Conservation (phyloP, 2,888 invertebrate species). For the Aspidapion aeneum region DNA sequence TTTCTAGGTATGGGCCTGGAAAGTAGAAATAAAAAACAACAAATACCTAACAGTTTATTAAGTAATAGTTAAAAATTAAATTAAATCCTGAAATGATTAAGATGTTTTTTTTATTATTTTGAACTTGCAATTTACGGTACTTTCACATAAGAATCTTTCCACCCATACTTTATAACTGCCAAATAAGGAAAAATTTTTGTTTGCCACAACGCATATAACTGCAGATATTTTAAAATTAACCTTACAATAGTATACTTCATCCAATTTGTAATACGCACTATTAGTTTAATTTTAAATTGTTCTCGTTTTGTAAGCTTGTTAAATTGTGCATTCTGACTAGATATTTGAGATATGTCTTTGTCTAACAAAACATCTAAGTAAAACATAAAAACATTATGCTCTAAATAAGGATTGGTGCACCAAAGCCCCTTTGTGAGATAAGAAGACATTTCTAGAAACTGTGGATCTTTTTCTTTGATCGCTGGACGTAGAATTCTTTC, state of each 20-base stretch:
- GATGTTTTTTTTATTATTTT: too few relatives aligned
- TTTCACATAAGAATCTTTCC: background rate
- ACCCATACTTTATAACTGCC: background rate
- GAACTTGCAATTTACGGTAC: background rate
- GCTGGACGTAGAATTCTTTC: slow-evolving; percentile 61
- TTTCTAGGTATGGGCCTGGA: too few relatives aligned
- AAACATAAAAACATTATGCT: slow-evolving; percentile 41
- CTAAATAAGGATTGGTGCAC: slow-evolving; percentile 60
- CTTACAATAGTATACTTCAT: background rate
- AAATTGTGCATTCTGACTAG: background rate
- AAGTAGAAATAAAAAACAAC: too few relatives aligned
- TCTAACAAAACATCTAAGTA: background rate
- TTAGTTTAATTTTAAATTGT: background rate
- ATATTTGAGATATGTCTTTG: background rate
- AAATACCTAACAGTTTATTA: too few relatives aligned
- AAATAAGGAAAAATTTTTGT: background rate
- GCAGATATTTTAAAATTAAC: background rate
- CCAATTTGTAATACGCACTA: background rate
- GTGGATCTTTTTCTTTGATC: slow-evolving; percentile 52
- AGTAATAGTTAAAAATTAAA: too few relatives aligned
- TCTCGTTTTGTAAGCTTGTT: background rate
- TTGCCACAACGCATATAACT: background rate
- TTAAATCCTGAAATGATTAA: too few relatives aligned
- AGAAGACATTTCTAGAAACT: slow-evolving; percentile 63
- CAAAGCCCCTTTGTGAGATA: slow-evolving; percentile 62